A percentile compares a stretch with the other conserved stretches of the same genome.
phyloP scores from a whole-genome alignment of 2,113 vertebrate genomes.

The Hiodon tergisus region DNA sequence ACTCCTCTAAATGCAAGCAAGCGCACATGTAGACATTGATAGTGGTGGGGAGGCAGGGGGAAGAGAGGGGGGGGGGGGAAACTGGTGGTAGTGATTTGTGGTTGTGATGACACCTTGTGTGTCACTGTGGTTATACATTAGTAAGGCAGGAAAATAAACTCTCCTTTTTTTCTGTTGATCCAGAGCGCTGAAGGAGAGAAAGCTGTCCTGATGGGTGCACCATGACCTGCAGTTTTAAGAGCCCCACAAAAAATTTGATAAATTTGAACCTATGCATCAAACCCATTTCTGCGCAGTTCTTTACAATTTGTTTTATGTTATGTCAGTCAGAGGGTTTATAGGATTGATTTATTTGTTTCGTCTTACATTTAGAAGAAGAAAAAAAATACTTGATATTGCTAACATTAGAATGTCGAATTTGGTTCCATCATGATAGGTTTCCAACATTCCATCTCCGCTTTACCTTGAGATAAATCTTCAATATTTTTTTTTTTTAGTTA shows the following conservation, averaged over 20 bases:
- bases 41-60: neutral
- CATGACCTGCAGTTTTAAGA: neutral
- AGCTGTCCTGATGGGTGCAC: too few species aligned
- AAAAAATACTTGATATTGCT: neutral
- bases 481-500: too few species aligned
- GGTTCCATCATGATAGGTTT: too few species aligned
- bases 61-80: neutral
- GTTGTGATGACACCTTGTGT: constrained; percentile 54
- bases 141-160: constrained; percentile 22
- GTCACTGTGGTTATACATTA: constrained; percentile 47
- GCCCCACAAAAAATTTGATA: too few species aligned
- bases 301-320: too few species aligned
- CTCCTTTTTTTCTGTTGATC: constrained; percentile 24
- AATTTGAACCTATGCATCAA: too few species aligned
- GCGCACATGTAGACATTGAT: neutral
- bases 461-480: neutral
- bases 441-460: neutral
- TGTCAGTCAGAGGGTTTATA: too few species aligned
- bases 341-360: too few species aligned
- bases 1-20: constrained; percentile 11
- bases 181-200: too few species aligned
- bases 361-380: too few species aligned
- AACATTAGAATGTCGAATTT: neutral
- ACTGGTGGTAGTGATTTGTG: constrained; percentile 45
- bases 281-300: too few species aligned